Conservation (phyloP, 2,888 invertebrate genomes). For the Orthonychiurus folsomi region DNA sequence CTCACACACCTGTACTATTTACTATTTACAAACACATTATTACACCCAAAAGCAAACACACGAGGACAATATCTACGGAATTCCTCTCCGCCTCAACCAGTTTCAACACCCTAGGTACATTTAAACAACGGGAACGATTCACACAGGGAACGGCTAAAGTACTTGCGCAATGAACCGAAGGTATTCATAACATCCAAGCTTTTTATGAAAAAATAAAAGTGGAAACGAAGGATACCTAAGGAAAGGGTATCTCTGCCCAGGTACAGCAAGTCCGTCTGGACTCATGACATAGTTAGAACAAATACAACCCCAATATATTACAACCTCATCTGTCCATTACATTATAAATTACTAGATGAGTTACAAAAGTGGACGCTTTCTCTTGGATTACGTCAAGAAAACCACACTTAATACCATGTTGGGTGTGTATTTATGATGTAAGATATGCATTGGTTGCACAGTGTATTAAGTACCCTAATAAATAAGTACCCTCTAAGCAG, state of each 20-base stretch:
- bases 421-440: background rate
- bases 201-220: background rate
- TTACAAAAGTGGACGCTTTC: background rate
- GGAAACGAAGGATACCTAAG: no score
- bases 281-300: no score
- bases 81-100: conserved; percentile 20
- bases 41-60: conserved; percentile 15
- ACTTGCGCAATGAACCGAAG: no score
- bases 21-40: conserved; percentile 16
- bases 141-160: background rate
- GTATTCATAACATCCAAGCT: background rate
- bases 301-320: background rate
- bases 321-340: background rate
- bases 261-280: no score
- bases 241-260: no score
- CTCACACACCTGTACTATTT: conserved; percentile 15
- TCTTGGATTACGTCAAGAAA: background rate
- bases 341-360: background rate
- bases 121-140: background rate
- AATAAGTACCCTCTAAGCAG: background rate
- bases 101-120: conserved; percentile 23
- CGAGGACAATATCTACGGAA: conserved; percentile 15
- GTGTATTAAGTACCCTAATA: background rate
- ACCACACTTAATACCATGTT: background rate
- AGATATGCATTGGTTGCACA: background rate